Percentiles rank a stretch among this genome's conserved stretches.
Conservation (phyloP, 2,888 invertebrate species). For the Agonopterix arenella region DNA sequence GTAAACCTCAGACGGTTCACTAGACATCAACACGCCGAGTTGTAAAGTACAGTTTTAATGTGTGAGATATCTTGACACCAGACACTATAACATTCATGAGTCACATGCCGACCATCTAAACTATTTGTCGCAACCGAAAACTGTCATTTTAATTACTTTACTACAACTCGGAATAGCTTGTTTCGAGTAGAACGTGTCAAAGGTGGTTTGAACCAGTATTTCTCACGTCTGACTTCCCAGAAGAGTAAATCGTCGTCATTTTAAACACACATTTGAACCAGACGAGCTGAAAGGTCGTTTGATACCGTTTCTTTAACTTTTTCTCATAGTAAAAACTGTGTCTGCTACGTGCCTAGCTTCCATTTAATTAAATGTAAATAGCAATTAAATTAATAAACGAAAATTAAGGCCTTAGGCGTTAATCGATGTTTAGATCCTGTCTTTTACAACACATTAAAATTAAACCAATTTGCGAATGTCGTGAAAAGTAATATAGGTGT, state of each 20-base stretch:
- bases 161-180: slow-evolving; percentile 32
- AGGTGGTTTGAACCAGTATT: slow-evolving; percentile 38
- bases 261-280: neutral
- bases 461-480: slow-evolving; percentile 4
- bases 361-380: too few species aligned
- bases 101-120: neutral
- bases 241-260: neutral
- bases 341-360: slow-evolving; percentile 2
- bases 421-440: neutral
- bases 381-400: slow-evolving; percentile 1
- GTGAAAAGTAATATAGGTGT: neutral
- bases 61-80: slow-evolving; percentile 36
- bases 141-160: slow-evolving; percentile 48
- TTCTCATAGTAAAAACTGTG: slow-evolving; percentile 1
- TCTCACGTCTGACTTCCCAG: slow-evolving; percentile 32
- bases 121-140: slow-evolving; percentile 24
- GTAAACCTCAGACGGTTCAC: slow-evolving; percentile 32
- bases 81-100: slow-evolving; percentile 14
- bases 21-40: slow-evolving; percentile 20
- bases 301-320: neutral
- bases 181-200: slow-evolving; percentile 44
- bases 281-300: neutral
- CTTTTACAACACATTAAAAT: slow-evolving; percentile 2
- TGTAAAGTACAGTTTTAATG: slow-evolving; percentile 43
- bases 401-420: slow-evolving; percentile 5